A percentile compares a stretch with the other conserved stretches of the same genome.
Conservation (phyloP, 2,797 vertebrate genomes). For the Poliocrania exsul region DNA sequence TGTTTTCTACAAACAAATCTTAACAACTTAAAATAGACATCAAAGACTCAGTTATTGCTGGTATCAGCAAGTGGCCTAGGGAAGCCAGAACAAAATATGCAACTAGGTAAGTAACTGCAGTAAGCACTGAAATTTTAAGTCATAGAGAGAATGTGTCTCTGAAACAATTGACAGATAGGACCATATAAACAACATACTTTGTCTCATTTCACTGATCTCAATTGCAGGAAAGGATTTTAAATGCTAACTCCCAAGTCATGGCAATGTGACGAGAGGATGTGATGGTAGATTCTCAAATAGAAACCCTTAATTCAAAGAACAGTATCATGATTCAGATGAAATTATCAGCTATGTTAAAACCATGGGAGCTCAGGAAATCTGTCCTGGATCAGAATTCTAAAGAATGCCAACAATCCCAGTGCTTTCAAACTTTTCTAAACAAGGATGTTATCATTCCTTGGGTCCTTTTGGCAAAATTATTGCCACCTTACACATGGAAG, state of each 20-base stretch:
- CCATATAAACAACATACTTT: rapidly evolving
- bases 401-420: neutral
- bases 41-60: neutral
- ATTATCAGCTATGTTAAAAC: neutral
- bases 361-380: neutral
- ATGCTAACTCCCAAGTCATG: neutral
- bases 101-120: neutral
- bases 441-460: neutral
- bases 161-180: neutral
- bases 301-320: neutral
- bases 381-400: neutral
- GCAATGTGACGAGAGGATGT: neutral
- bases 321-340: neutral
- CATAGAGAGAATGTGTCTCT: neutral
- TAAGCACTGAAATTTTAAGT: neutral
- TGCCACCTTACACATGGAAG: neutral
- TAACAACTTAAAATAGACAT: neutral
- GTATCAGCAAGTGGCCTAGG: neutral
- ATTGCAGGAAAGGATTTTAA: neutral
- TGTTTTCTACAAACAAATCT: neutral
- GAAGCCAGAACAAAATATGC: neutral
- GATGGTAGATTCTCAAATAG: neutral
- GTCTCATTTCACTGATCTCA: rapidly evolving
- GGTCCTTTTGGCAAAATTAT: neutral
- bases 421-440: neutral